Evolutionary conservation across 1,140 invertebrate genomes (phyloP).

Genomic region (Meloidogyne exigua): DNA sequence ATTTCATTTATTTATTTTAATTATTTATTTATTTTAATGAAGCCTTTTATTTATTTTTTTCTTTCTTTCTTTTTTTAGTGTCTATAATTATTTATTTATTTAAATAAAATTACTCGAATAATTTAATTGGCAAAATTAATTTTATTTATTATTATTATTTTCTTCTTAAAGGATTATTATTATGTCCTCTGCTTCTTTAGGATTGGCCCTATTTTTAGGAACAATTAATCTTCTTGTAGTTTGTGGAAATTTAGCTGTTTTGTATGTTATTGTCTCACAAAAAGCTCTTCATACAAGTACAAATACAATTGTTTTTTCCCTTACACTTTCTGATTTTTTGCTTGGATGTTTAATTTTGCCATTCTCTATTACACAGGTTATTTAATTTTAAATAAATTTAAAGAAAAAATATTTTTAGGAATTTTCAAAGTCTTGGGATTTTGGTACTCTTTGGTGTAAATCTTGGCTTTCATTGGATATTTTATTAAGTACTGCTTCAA

Average conservation of each 20-base stretch:
- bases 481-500: constrained; percentile 65
- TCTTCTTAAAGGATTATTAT: no score
- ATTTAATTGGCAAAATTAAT: no score
- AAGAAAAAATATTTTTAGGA: constrained; percentile 45
- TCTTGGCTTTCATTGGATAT: constrained; percentile 67
- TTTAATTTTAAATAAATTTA: neutral
- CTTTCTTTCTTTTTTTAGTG: neutral
- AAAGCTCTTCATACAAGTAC: constrained; percentile 59
- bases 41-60: neutral
- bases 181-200: constrained; percentile 13
- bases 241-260: constrained; percentile 59
- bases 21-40: no score
- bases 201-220: constrained; percentile 46
- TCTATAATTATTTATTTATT: neutral
- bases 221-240: constrained; percentile 57
- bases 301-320: constrained; percentile 59
- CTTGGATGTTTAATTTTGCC: constrained; percentile 65
- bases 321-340: constrained; percentile 64
- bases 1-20: neutral
- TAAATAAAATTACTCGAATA: no score
- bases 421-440: constrained; percentile 63
- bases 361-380: constrained; percentile 63
- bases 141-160: no score
- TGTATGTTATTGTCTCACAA: constrained; percentile 59
- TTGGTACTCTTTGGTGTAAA: constrained; percentile 64